phyloP scores from a whole-genome alignment of 1,140 invertebrate species.

The Plectrocnemia conspersa region DNA sequence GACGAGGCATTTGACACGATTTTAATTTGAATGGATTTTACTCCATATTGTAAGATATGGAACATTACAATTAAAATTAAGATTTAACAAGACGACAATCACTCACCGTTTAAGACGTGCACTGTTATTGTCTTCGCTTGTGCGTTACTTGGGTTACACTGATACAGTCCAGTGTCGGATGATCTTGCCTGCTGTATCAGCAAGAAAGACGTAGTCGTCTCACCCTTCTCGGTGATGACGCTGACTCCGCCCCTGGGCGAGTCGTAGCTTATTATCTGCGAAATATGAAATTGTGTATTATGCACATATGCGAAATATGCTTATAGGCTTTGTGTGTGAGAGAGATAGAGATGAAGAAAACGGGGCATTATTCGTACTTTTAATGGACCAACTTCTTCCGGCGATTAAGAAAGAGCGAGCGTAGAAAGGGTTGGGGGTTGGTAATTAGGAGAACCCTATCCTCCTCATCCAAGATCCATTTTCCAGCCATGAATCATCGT shows the following conservation, averaged over 20 bases:
- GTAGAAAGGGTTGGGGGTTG: neutral
- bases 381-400: constrained; percentile 14
- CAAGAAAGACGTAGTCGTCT: constrained; percentile 66
- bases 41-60: too few relatives aligned
- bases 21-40: too few relatives aligned
- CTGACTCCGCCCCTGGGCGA: constrained; percentile 67
- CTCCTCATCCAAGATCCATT: too few relatives aligned
- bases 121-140: constrained; percentile 63
- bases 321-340: too few relatives aligned
- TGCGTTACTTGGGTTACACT: constrained; percentile 67
- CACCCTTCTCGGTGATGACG: constrained; percentile 69
- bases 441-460: constrained; percentile 21
- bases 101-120: constrained; percentile 64
- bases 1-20: too few relatives aligned
- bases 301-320: too few relatives aligned
- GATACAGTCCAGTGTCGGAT: constrained; percentile 66
- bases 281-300: constrained; percentile 7
- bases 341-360: too few relatives aligned
- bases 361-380: too few relatives aligned
- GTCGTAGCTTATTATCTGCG: constrained; percentile 62
- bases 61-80: too few relatives aligned
- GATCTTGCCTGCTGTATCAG: constrained; percentile 63
- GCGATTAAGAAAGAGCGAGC: neutral
- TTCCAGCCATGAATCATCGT: constrained; percentile 26
- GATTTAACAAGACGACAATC: neutral